Conservation (phyloP, 2,113 vertebrate species). For the Microtus ochrogaster region DNA sequence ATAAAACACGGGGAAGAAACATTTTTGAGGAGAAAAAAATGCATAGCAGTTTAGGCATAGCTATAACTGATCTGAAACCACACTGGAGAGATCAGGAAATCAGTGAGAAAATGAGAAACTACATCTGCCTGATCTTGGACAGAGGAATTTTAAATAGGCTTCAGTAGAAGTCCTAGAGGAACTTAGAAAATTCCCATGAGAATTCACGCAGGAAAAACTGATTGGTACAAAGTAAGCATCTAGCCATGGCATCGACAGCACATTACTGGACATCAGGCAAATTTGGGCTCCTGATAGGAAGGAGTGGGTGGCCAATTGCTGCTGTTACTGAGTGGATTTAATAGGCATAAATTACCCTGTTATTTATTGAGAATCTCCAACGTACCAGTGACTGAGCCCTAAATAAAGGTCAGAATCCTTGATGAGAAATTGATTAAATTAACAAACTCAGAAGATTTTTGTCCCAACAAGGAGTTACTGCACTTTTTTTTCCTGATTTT, state of each 20-base stretch:
- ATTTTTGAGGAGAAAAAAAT: neutral
- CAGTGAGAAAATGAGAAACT: neutral
- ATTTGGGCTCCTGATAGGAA: neutral
- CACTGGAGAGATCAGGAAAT: neutral
- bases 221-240: neutral
- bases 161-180: neutral
- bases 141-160: neutral
- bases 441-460: neutral
- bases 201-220: neutral
- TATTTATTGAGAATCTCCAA: neutral
- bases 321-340: neutral
- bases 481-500: neutral
- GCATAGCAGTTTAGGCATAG: neutral
- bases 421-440: neutral
- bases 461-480: neutral
- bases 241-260: neutral
- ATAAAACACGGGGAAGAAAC: neutral
- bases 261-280: neutral
- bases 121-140: neutral
- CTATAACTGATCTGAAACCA: neutral
- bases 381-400: neutral
- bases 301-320: neutral
- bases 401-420: neutral
- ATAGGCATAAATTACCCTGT: neutral
- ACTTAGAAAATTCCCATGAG: neutral